Base-by-base conservation (phyloP, 1,140 invertebrate genomes). In the Sarcophaga bullata region DNA sequence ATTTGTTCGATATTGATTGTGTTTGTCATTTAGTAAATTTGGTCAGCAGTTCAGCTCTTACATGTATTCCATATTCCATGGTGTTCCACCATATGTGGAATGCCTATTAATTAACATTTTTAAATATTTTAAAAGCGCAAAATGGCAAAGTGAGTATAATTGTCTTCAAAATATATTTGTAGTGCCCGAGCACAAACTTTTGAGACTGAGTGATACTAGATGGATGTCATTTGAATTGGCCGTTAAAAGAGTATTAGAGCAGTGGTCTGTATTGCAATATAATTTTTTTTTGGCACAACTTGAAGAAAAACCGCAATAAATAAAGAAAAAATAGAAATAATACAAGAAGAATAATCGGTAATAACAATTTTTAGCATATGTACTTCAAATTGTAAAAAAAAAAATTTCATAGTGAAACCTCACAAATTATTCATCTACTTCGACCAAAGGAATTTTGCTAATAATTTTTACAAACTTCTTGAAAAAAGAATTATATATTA, bases 101-200 rank as follows among this genome's bases (percentile, higher is more conserved):
- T n/a, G n/a, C n/a, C n/a, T n/a, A 17, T 13, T 62, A 17, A 6
- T 11, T 6, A 17, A 13, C 54, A 62, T 62, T 7, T 62, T 7
- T 13, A 62, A 62, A 15, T 62, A 62, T 62, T 62, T 62, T 62
- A 62, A 62, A 62, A 62, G 54, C 11, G 54, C 54, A 62, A 62
- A 62, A 13, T 4, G 54, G 17, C 54, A 62, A 13, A 7, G 13
- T 6, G 73, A 76, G 8, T 76, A 13, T 76, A 76, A 76, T 8
- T 8, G 48, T 2, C 73, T 76, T 6, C 73, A 76, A 47, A 49
- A 15, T 47, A 76, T 76, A 47, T 76, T 76, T 46, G 73, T 47
- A 47, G 73, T 46, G 6, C 73, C 73, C n/a, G 73, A 76, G n/a
- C 73, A 76, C 73, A 76, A 76, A 48, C 73, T 76, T 25, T 46